Base-by-base conservation (phyloP, 1,140 invertebrate genomes). In the Dendrolimus kikuchii region DNA sequence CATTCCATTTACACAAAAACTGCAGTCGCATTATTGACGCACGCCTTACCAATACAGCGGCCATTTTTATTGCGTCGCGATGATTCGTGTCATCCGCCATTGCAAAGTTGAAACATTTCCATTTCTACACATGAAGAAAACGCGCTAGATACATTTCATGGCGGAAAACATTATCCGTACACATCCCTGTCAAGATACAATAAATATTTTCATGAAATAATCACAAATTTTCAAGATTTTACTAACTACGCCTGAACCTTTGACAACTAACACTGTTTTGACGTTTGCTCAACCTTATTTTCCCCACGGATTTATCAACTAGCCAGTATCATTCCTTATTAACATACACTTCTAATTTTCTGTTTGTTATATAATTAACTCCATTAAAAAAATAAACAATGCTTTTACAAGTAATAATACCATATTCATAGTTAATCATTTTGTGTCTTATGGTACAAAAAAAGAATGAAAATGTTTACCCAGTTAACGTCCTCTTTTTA, bases 41-140 rank as follows among this genome's bases (percentile, higher is more conserved):
- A 79, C 81, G 81, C 81, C 83, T 86, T 86, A 86, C 83, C 83
- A 69, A 81, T 74, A 80, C 61, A 83, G 81, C 83, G 83, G 83
- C 83, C 83, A 86, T 86, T 77, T 86, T 86, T 84, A 86, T 86
- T 84, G 83, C 79, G 81, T 83, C 79, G 81, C 72, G 81, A 81
- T 75, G 80, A 82, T 80, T 86, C 79, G 82, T 86, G 82, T 86
- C 83, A 86, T 81, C 83, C 83, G 83, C 83, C 83, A 86, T 86
- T 86, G 75, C 60, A 74, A 78, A 70, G 71, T 70, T 55, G 66
- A 76, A 82, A 81, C 63, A 62, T 70, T 74, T 58, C 58, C 57
- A 68, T 63, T 64, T 67, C 51, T 68, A 69, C 57, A 55, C 60
- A 55, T 64, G 60, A 60, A 53, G 74, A 62, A 47, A 64, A 64